These are phyloP conservation scores for Pimpla rufipes DNA, from an alignment of 2,888 invertebrate species.

Conservation along the genomic window DNA sequence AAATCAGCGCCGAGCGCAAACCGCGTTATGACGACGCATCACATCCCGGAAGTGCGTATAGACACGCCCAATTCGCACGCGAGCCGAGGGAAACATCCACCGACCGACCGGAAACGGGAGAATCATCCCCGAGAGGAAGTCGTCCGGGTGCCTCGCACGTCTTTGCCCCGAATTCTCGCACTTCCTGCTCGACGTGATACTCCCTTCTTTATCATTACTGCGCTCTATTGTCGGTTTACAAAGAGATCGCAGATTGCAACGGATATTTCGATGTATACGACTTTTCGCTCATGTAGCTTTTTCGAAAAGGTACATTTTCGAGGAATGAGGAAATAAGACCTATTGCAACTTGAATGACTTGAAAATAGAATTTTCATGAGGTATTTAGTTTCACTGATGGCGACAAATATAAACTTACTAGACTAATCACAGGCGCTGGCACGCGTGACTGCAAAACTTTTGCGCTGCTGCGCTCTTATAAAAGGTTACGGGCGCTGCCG, in stretches of 20 bases:
- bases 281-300: too few relatives aligned
- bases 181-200: slow-evolving; percentile 29
- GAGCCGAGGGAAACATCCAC: slow-evolving; percentile 67
- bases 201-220: background rate
- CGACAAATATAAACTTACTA: too few relatives aligned
- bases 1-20: slow-evolving; percentile 41
- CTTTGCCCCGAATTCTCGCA: slow-evolving; percentile 28
- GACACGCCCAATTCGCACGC: slow-evolving; percentile 47
- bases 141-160: slow-evolving; percentile 15
- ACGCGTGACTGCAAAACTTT: too few relatives aligned
- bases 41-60: slow-evolving; percentile 37
- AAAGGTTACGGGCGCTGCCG: too few relatives aligned
- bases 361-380: too few relatives aligned
- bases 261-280: background rate
- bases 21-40: slow-evolving; percentile 16
- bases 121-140: slow-evolving; percentile 56
- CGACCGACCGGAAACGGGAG: slow-evolving; percentile 70
- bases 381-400: too few relatives aligned
- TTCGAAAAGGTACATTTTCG: too few relatives aligned
- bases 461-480: too few relatives aligned
- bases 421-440: too few relatives aligned
- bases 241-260: background rate
- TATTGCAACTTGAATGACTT: too few relatives aligned
- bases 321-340: too few relatives aligned
- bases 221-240: background rate